These are phyloP conservation scores for Drosophila buzzatii DNA, from an alignment of 2,888 invertebrate species.

Conservation along the genomic window DNA sequence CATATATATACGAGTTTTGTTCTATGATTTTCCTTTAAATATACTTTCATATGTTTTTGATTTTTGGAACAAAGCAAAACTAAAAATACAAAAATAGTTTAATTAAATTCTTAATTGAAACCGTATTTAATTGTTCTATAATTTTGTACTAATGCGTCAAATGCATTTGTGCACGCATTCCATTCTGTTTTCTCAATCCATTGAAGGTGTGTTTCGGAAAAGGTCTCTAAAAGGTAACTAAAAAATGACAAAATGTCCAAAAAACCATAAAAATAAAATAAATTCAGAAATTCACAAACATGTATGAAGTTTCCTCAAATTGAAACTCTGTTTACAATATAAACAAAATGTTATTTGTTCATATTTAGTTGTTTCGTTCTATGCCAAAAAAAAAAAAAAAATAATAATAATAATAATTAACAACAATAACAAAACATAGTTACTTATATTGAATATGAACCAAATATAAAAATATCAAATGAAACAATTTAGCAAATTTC, in stretches of 20 bases:
- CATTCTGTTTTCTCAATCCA: conserved; percentile 87
- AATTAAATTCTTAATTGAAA: conserved; percentile 79
- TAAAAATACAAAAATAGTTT: conserved; percentile 57
- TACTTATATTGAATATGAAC: conserved; percentile 51
- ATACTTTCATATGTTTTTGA: conserved; percentile 39
- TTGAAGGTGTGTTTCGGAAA: conserved; percentile 96
- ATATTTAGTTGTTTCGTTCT: conserved; percentile 81
- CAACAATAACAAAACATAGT: conserved; percentile 55
- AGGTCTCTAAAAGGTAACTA: conserved; percentile 98
- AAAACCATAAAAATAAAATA: conserved; percentile 53
- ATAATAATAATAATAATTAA: conserved; percentile 15
- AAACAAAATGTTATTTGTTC: conserved; percentile 75
- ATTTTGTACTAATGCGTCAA: conserved; percentile 86
- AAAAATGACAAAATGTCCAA: conserved; percentile 67
- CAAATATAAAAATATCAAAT: conserved; percentile 56
- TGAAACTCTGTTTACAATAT: conserved; percentile 73
- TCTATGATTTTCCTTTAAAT: conserved; percentile 42
- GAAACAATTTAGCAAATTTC: conserved; percentile 43
- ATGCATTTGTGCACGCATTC: conserved; percentile 87
- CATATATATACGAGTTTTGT: conserved; percentile 24
- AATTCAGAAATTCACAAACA: conserved; percentile 85
- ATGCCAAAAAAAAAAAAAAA: conserved; percentile 48
- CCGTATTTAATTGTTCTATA: conserved; percentile 86
- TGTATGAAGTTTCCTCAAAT: conserved; percentile 79
- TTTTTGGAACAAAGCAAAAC: conserved; percentile 64